These are phyloP conservation scores for Galeopsomyia nigrocyanea DNA, from an alignment of 2,888 invertebrate genomes.

Conservation along the genomic window DNA sequence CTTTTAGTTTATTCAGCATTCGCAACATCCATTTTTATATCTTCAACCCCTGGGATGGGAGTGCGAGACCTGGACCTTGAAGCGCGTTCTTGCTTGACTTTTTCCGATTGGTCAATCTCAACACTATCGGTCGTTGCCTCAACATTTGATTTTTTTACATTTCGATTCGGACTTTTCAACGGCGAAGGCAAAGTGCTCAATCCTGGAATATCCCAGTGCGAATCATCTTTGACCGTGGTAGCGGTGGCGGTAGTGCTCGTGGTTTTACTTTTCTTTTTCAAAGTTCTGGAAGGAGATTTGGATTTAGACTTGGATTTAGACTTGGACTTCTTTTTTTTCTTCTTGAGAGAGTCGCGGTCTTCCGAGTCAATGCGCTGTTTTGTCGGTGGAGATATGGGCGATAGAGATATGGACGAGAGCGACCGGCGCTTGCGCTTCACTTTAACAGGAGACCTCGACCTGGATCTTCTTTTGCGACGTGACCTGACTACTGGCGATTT, in stretches of 20 bases:
- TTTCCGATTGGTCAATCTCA: not conserved
- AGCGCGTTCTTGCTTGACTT: conserved; percentile 12
- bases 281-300: no score
- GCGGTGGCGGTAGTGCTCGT: not conserved
- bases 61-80: no score
- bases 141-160: no score
- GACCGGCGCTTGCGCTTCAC: not conserved
- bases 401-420: not conserved
- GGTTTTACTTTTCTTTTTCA: no score
- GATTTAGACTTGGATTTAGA: no score
- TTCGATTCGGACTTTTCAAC: not conserved
- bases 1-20: no score
- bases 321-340: not conserved
- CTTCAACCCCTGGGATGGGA: no score
- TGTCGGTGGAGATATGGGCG: not conserved
- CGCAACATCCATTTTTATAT: no score
- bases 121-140: no score
- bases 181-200: not conserved
- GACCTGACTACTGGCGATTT: not conserved
- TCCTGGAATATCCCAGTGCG: conserved; percentile 2
- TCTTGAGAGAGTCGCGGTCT: not conserved
- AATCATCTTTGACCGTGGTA: not conserved
- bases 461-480: not conserved
- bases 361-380: not conserved
- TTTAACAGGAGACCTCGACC: conserved; percentile 1